A percentile compares a stretch with the other conserved stretches of the same genome.
Conservation (phyloP, 2,113 vertebrate species). For the Pelvicachromis taeniatus region DNA sequence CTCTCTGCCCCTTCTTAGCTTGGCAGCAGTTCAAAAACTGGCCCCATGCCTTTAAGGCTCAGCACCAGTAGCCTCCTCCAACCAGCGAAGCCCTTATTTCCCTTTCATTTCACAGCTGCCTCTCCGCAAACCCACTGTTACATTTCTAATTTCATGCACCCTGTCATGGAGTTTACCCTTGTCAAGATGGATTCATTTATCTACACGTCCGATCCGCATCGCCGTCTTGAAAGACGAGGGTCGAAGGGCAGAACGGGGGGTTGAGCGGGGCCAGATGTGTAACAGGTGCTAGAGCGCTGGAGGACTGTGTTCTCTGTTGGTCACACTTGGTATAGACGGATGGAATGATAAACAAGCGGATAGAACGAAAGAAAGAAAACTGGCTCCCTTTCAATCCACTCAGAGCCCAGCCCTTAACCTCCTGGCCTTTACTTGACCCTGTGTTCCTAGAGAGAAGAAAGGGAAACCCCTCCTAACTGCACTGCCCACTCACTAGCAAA, state of each 20-base stretch:
- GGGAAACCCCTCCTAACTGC: conserved; percentile 38
- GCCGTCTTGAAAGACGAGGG: conserved; percentile 13
- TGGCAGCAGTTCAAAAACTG: conserved; percentile 44
- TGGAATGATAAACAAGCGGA: conserved; percentile 41
- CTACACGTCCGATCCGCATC: conserved; percentile 5
- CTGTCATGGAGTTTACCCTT: background rate
- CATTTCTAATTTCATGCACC: background rate
- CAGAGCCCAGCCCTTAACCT: background rate
- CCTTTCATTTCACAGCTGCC: background rate
- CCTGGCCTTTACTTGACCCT: conserved; percentile 27
- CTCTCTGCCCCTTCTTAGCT: conserved; percentile 12
- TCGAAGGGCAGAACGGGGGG: background rate
- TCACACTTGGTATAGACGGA: conserved; percentile 36
- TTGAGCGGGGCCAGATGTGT: conserved; percentile 34
- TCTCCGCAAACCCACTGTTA: background rate
- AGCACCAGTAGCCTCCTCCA: conserved; percentile 11
- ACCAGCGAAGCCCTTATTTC: background rate
- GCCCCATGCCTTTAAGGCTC: conserved; percentile 7
- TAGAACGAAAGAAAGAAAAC: conserved; percentile 15
- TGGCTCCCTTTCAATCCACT: background rate
- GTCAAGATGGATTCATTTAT: conserved; percentile 24
- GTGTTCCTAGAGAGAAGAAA: conserved; percentile 34
- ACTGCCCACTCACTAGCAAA: conserved; percentile 1
- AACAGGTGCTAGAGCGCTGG: conserved; percentile 46
- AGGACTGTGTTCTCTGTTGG: conserved; percentile 1